These are phyloP conservation scores for Dasyornis broadbenti DNA, from an alignment of 2,113 vertebrate genomes.

Conservation along the genomic window DNA sequence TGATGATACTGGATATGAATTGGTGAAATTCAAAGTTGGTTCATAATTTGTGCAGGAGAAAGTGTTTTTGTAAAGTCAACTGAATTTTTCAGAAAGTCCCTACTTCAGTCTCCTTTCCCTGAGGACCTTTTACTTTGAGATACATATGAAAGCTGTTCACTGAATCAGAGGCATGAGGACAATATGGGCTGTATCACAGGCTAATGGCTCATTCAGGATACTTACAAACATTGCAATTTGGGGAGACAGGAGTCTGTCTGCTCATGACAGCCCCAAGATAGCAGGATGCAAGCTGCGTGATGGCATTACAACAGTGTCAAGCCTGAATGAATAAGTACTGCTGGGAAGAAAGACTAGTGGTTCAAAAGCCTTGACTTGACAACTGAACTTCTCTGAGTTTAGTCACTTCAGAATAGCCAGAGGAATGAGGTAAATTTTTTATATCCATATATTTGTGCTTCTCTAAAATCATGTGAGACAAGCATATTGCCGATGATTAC, in stretches of 20 bases:
- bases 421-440: neutral
- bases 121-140: neutral
- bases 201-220: neutral
- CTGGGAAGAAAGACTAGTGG: neutral
- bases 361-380: neutral
- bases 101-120: neutral
- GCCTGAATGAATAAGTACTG: neutral
- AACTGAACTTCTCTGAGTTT: neutral
- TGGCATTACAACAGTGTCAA: neutral
- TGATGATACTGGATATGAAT: neutral
- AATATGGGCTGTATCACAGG: neutral
- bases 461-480: neutral
- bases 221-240: neutral
- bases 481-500: neutral
- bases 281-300: neutral
- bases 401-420: neutral
- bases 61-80: neutral
- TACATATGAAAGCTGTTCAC: neutral
- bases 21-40: neutral
- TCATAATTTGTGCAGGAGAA: neutral
- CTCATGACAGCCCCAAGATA: neutral
- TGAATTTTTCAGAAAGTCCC: neutral
- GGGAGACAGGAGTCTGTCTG: neutral
- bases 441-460: neutral
- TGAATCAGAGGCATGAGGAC: neutral